phyloP scores from a whole-genome alignment of 2,797 vertebrate genomes.

The Menidia menidia region DNA sequence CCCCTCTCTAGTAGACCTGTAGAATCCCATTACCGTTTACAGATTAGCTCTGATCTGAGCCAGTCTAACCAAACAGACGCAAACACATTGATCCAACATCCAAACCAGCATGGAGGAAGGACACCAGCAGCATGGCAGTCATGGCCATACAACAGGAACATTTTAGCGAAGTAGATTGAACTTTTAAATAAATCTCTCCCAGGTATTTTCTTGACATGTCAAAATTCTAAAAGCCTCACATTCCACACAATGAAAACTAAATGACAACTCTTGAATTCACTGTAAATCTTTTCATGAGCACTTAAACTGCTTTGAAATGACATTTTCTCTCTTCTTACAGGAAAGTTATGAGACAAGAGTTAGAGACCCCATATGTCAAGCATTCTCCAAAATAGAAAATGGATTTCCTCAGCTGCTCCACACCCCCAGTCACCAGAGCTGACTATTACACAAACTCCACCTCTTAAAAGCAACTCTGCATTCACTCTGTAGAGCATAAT shows the following conservation, averaged over 20 bases:
- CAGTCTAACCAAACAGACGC: slow-evolving; percentile 40
- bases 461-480: slow-evolving; percentile 34
- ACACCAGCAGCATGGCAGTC: slow-evolving; percentile 23
- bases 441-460: slow-evolving; percentile 28
- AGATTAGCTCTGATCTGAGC: slow-evolving; percentile 37
- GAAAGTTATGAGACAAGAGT: slow-evolving; percentile 31
- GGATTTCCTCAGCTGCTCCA: slow-evolving; percentile 71
- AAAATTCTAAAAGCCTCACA: slow-evolving; percentile 16
- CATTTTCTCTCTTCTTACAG: slow-evolving; percentile 10
- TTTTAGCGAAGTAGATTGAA: slow-evolving; percentile 3
- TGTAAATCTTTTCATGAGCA: background rate
- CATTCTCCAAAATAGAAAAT: slow-evolving; percentile 70
- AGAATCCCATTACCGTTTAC: slow-evolving; percentile 71
- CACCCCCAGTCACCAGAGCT: slow-evolving; percentile 33
- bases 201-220: background rate
- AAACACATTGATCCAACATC: slow-evolving; percentile 64
- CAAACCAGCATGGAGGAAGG: slow-evolving; percentile 46
- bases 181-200: slow-evolving; percentile 3
- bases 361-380: slow-evolving; percentile 64
- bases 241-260: background rate
- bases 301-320: slow-evolving; percentile 9
- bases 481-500: slow-evolving; percentile 38
- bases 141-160: slow-evolving; percentile 35
- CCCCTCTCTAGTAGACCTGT: slow-evolving; percentile 64
- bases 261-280: background rate